Evolutionary conservation across 2,113 vertebrate genomes (phyloP), one percentile per base, ranked within the genome.

Genomic region (Nesogale talazaci): DNA sequence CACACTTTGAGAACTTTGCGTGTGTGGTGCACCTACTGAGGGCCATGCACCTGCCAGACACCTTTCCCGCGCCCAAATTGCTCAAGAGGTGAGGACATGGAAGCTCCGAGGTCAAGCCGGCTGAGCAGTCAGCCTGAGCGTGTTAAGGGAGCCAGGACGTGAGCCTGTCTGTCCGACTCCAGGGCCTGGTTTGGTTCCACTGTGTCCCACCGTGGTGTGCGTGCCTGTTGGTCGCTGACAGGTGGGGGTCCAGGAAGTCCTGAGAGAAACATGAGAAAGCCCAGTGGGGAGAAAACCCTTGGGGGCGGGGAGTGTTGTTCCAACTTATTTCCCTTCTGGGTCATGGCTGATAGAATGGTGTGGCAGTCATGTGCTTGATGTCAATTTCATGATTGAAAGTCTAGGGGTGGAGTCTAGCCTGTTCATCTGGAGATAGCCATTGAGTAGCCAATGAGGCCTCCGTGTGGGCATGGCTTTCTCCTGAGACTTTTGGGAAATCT

Each of bases 201-300:
- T 16, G 69, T 0, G 0, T 34, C 27, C 1, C 2, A 3, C 38
- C 40, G 1, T n/a, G 7, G 2, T 3, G 23, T 0, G 5, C 20
- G 20, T 0, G 27, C 1, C 0, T 1, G 7, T 36, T 52, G 46
- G 31, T 46, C 63, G 59, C 12, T 6, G 8, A 17, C 7, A 3
- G 10, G 57, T 81, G 9, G 46, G 74, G n/a, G 46, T 15, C 22
- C 16, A 1, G 4, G 25, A 80, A 23, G 40, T 5, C 34, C 6
- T 0, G 16, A 83, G 65, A 52, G 67, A 42, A 69, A 69, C 81
- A 56, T 8, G 87, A 90, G 57, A 93, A 92, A 83, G 31, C 34
- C 38, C 81, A 61, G 11, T 61, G 7, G 72, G 11, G 42, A 34
- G 69, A 74, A 77, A 83, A 34, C 19, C 23, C 29, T 81, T 3